Evolutionary conservation across 2,113 vertebrate species (phyloP).

Genomic region (human): GRCh38 chr11:83881001-83881500

Average conservation of each 20-base stretch:
- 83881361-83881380: background rate
- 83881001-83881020: background rate
- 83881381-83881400: background rate
- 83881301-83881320: background rate
- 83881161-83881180: background rate
- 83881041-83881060: no score
- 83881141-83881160: background rate
- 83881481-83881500: background rate
- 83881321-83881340: background rate
- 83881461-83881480: background rate
- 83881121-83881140: slow-evolving; percentile 19
- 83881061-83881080: no score
- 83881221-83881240: background rate
- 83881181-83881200: background rate
- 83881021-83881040: no score
- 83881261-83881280: background rate
- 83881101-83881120: background rate
- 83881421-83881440: background rate
- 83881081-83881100: background rate
- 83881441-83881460: background rate
- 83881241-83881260: background rate
- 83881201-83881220: background rate
- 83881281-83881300: slow-evolving; percentile 20
- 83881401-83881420: background rate
- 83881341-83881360: background rate